These are phyloP conservation scores for Sebastes nivosus DNA, from an alignment of 2,797 vertebrate genomes.

Conservation along the genomic window DNA sequence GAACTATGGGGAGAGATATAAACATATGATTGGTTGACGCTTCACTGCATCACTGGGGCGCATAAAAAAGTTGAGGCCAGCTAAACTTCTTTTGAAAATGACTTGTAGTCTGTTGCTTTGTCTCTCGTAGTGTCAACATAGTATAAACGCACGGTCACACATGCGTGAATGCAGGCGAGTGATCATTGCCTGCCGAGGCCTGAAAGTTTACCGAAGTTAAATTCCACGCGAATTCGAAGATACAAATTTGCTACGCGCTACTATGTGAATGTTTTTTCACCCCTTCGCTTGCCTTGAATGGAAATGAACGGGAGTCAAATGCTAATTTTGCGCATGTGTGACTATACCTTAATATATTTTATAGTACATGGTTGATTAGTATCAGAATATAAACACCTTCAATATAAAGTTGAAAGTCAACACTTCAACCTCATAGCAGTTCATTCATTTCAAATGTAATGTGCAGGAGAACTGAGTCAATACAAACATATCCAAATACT, in stretches of 20 bases:
- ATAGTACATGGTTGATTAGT: neutral
- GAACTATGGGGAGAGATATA: too few relatives aligned
- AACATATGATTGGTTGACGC: neutral
- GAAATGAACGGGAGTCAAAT: too few relatives aligned
- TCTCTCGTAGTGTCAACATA: neutral
- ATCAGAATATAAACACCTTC: neutral
- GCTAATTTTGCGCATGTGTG: too few relatives aligned
- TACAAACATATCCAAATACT: neutral
- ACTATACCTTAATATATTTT: neutral
- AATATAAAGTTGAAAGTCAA: neutral
- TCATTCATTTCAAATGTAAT: constrained; percentile 4
- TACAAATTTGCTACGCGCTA: too few relatives aligned
- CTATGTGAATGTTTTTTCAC: too few relatives aligned
- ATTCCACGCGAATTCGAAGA: too few relatives aligned
- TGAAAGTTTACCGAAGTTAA: rapidly evolving
- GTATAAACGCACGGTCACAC: neutral
- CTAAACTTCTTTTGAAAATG: neutral
- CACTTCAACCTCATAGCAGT: neutral
- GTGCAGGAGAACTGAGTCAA: neutral
- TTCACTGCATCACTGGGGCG: neutral
- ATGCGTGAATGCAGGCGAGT: too few relatives aligned
- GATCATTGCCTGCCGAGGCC: rapidly evolving
- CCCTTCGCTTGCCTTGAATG: too few relatives aligned
- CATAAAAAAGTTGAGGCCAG: neutral
- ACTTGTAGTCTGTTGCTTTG: neutral